Percentiles rank a stretch among this genome's conserved stretches.
Evolutionary conservation across 2,797 vertebrate genomes (phyloP).

Genomic region (Diglossa cyanea): DNA sequence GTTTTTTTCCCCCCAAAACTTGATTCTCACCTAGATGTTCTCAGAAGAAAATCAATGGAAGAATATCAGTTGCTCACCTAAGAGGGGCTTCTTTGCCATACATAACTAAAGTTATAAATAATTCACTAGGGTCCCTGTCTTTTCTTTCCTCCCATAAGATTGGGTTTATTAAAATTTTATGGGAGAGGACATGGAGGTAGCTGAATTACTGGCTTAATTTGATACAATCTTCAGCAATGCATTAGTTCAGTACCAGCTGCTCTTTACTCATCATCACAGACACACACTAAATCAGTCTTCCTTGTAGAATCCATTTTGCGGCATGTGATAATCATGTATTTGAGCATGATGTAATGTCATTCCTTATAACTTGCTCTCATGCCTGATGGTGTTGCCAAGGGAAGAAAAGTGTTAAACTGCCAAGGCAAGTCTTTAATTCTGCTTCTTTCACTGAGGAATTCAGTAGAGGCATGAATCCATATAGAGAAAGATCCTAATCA

Average conservation of each 20-base stretch:
- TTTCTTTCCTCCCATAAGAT: conserved; percentile 65
- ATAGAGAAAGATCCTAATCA: not conserved
- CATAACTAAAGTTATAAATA: conserved; percentile 68
- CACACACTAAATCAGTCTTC: not conserved
- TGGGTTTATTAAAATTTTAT: conserved; percentile 76
- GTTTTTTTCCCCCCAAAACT: not conserved
- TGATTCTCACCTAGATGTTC: conserved; percentile 22
- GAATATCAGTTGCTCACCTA: conserved; percentile 64
- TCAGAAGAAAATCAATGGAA: conserved; percentile 60
- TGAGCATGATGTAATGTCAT: not conserved
- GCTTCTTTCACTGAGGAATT: not conserved
- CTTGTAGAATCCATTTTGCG: not conserved
- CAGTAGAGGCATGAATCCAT: not conserved
- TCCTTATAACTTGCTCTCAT: not conserved
- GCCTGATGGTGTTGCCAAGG: not conserved
- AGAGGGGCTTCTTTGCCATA: conserved; percentile 44
- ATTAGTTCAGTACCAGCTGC: not conserved
- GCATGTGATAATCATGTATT: not conserved
- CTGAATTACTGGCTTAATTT: conserved; percentile 19
- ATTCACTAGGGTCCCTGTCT: conserved; percentile 68
- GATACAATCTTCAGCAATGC: not conserved
- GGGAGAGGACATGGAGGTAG: conserved; percentile 7
- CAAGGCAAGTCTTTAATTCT: not conserved
- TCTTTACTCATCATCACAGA: not conserved
- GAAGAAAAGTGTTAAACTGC: not conserved